Evolutionary conservation across 2,888 invertebrate species (phyloP).

Genomic region (Gibbula magus): DNA sequence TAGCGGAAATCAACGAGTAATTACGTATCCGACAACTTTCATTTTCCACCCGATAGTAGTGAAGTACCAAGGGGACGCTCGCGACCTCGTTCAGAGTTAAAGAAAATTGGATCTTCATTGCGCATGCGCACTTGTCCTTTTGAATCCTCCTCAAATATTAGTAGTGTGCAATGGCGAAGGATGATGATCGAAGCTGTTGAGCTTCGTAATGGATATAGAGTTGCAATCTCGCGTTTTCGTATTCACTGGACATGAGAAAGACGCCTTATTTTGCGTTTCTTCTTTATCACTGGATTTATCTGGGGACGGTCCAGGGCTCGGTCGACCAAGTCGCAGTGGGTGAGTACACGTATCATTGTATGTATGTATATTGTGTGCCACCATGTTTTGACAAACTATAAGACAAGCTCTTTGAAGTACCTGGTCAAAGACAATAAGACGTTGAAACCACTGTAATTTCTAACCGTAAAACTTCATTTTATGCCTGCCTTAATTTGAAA

Average conservation of each 20-base stretch:
- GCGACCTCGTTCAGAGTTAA: conserved; percentile 5
- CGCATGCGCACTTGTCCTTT: conserved; percentile 26
- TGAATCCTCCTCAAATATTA: conserved; percentile 29
- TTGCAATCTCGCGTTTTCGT: not conserved
- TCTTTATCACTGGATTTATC: conserved; percentile 12
- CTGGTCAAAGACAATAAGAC: too few relatives aligned
- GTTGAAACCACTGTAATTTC: too few relatives aligned
- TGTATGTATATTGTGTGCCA: not conserved
- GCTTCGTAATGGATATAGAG: conserved; percentile 21
- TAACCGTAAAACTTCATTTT: too few relatives aligned
- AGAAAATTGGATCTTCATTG: conserved; percentile 27
- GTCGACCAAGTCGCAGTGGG: conserved; percentile 9
- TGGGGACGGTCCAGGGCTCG: not conserved
- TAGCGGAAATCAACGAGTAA: not conserved
- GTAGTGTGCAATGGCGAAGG: conserved; percentile 31
- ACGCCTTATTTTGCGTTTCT: conserved; percentile 10
- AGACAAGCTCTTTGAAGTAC: too few relatives aligned
- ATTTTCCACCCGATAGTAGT: not conserved
- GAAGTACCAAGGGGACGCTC: not conserved
- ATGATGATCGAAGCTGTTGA: conserved; percentile 6
- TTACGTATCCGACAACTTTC: not conserved
- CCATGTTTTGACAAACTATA: not conserved
- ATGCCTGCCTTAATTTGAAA: too few relatives aligned
- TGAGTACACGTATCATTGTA: not conserved
- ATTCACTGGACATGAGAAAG: conserved; percentile 16